Evolutionary conservation across 2,888 invertebrate species (phyloP), one percentile per base, ranked within the genome.

Genomic region (Leptopilina myrica): DNA sequence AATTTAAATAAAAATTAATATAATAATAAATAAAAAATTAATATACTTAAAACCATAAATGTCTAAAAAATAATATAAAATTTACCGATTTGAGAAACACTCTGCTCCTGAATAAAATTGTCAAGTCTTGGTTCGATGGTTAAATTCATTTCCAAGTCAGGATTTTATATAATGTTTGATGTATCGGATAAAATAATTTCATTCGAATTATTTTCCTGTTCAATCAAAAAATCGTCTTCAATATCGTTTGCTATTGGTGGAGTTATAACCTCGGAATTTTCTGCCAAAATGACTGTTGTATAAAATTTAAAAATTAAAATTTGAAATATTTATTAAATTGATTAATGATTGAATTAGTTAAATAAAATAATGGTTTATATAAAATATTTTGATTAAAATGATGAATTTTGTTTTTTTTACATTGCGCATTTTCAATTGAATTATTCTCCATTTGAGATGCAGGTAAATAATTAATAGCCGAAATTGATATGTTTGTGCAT

Each of bases 11-110:
- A 8, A 59, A 59, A 59, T 33, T 33, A 4, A 33, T 33, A 33
- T 33, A 33, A 33, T 33, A 33, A 26, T 14, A 43, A 66, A 59
- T 59, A 59, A 8, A 59, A 59, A 59, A 59, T 7, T 59, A n/a
- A n/a, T 59, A n/a, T 59, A 56, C 56, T 59, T 59, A 59, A n/a
- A 59, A 59, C n/a, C 59, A 59, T 4, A 59, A n/a, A 59, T 59
- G n/a, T 59, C 59, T 5, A 49, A 59, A 59, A 59, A 59, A n/a
- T 59, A n/a, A 59, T 59, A 59, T n/a, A n/a, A 59, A 59, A 59
- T n/a, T 59, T 59, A 59, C 59, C 49, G 12, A 49, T 49, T 49
- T 49, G 11, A 49, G 49, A 49, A 49, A 49, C 49, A 49, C 12
- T 11, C 59, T 59, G 5, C 59, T 59, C 59, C 59, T 59, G 59